These are phyloP conservation scores for Gandaritis pyraliata DNA, from an alignment of 2,888 invertebrate genomes.

Conservation along the genomic window DNA sequence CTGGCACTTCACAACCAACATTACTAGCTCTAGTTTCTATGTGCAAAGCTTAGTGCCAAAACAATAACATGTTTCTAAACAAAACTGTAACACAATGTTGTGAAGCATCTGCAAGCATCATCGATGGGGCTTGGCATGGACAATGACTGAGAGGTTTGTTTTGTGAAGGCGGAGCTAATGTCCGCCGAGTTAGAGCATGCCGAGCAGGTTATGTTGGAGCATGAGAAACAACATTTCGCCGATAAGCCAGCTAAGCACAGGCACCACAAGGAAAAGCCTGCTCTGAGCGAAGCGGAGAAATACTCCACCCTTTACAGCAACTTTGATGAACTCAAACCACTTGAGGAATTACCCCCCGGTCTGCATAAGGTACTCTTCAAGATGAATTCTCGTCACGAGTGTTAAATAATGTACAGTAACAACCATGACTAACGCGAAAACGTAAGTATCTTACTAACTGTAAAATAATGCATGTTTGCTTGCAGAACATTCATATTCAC, in stretches of 20 bases:
- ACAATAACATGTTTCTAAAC: constrained; percentile 54
- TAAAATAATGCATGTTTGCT: constrained; percentile 26
- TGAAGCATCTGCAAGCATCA: constrained; percentile 66
- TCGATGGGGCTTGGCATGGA: constrained; percentile 57
- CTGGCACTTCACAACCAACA: constrained; percentile 25
- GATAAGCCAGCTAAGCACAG: constrained; percentile 63
- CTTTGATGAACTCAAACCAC: constrained; percentile 75
- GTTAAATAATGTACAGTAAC: constrained; percentile 43
- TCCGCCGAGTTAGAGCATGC: constrained; percentile 81
- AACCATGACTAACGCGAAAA: constrained; percentile 39
- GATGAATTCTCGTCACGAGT: constrained; percentile 32
- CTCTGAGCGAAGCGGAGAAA: constrained; percentile 59
- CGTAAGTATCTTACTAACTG: constrained; percentile 41
- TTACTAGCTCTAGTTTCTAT: constrained; percentile 21
- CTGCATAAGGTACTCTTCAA: constrained; percentile 70
- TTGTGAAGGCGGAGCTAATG: constrained; percentile 82
- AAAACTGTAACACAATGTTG: constrained; percentile 59
- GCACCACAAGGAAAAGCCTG: constrained; percentile 61
- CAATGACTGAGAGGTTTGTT: constrained; percentile 76
- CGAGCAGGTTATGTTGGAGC: constrained; percentile 82
- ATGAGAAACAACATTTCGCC: constrained; percentile 76
- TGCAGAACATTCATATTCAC: constrained; percentile 36
- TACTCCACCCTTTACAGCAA: constrained; percentile 77
- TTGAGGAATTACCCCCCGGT: constrained; percentile 69
- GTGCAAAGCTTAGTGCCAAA: constrained; percentile 28